A percentile compares a stretch with the other conserved stretches of the same genome.
Conservation (phyloP, 1,140 invertebrate species). For the Drosophila sp. region DNA sequence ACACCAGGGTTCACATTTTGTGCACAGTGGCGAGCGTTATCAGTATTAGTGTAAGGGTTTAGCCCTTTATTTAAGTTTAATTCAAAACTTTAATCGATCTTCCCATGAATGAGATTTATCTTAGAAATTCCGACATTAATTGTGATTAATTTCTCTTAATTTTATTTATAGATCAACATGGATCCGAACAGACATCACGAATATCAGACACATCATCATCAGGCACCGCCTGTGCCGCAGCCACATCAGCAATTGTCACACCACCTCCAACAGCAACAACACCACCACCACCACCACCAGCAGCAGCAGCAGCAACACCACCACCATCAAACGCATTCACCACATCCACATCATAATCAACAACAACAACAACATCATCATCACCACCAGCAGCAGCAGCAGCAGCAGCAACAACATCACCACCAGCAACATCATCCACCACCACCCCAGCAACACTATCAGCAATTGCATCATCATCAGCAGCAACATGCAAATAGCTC, state of each 20-base stretch:
- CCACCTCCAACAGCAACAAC: constrained; percentile 46
- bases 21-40: too few species aligned
- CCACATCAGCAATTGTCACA: constrained; percentile 31
- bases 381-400: constrained; percentile 31
- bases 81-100: too few species aligned
- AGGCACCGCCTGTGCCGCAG: neutral
- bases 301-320: constrained; percentile 7
- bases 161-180: constrained; percentile 59
- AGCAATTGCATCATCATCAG: constrained; percentile 44
- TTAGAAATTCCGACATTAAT: neutral
- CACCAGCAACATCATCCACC: constrained; percentile 24
- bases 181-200: constrained; percentile 77
- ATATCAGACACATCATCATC: constrained; percentile 76
- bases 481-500: constrained; percentile 13
- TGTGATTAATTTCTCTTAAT: neutral
- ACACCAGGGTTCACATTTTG: too few species aligned
- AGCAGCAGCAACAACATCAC: constrained; percentile 35
- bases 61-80: too few species aligned
- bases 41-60: too few species aligned
- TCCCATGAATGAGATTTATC: too few species aligned
- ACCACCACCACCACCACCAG: constrained; percentile 35
- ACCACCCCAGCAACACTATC: constrained; percentile 13
- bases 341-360: constrained; percentile 14
- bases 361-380: constrained; percentile 16
- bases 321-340: constrained; percentile 47